Conservation (phyloP, 2,797 vertebrate genomes). For the Picus viridis region DNA sequence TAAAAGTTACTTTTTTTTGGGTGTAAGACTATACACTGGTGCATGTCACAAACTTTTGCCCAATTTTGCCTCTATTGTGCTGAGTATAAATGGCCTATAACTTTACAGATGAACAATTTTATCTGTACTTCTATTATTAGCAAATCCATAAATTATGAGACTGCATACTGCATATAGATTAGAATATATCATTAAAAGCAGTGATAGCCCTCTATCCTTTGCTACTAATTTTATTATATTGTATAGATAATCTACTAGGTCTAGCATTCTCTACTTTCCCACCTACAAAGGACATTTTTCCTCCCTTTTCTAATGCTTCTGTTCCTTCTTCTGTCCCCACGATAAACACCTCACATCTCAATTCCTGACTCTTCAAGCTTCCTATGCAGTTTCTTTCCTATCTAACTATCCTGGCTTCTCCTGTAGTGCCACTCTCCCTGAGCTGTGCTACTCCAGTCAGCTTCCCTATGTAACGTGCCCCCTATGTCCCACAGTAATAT, state of each 20-base stretch:
- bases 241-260: background rate
- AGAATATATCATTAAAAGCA: background rate
- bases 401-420: background rate
- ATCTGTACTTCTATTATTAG: background rate
- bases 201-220: background rate
- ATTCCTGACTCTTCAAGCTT: background rate
- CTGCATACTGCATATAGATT: background rate
- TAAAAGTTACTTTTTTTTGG: background rate
- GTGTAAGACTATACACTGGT: background rate
- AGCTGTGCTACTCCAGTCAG: accelerated
- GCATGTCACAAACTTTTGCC: background rate
- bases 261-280: background rate
- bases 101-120: background rate
- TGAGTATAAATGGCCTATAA: background rate
- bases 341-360: background rate
- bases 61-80: background rate
- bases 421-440: background rate
- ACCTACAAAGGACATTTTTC: background rate
- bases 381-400: background rate
- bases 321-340: background rate
- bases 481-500: background rate
- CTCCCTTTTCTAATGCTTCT: background rate
- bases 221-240: background rate
- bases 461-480: background rate
- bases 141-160: background rate